Conservation (phyloP, 2,797 vertebrate genomes). For the Sebastes ruberrimus region DNA sequence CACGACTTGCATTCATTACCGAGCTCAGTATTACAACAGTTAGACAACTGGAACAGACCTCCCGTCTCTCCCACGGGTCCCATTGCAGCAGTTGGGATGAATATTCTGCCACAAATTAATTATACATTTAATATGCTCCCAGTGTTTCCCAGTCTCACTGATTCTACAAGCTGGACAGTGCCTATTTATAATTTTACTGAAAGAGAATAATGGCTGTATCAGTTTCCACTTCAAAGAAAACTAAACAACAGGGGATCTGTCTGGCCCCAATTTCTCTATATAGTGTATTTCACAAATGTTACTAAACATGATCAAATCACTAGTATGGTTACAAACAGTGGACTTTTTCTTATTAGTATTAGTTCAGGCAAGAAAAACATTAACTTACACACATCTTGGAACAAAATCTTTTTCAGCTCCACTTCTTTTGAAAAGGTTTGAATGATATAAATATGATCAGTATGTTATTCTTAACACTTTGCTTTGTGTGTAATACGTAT, state of each 20-base stretch:
- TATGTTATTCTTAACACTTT: neutral
- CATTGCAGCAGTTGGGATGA: constrained; percentile 1
- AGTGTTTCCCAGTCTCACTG: neutral
- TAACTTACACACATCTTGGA: neutral
- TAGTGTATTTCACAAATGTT: neutral
- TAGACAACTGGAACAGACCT: neutral
- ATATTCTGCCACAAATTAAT: constrained; percentile 4
- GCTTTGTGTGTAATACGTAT: neutral
- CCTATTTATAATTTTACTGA: neutral
- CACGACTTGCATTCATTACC: neutral
- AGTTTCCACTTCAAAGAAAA: neutral
- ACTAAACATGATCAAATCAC: neutral
- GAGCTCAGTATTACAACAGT: neutral
- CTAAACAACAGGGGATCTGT: neutral
- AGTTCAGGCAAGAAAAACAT: too few species aligned
- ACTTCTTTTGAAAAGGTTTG: neutral
- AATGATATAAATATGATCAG: neutral
- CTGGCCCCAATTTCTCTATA: neutral
- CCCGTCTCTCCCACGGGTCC: neutral
- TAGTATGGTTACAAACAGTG: neutral
- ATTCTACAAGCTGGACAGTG: constrained; percentile 11
- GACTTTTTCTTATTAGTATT: neutral
- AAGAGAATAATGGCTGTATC: neutral
- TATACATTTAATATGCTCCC: constrained; percentile 8
- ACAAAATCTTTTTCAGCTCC: neutral